Percentiles rank a stretch among this genome's conserved stretches.
phyloP scores from a whole-genome alignment of 2,797 vertebrate genomes.

The Periophthalmus magnuspinnatus region DNA sequence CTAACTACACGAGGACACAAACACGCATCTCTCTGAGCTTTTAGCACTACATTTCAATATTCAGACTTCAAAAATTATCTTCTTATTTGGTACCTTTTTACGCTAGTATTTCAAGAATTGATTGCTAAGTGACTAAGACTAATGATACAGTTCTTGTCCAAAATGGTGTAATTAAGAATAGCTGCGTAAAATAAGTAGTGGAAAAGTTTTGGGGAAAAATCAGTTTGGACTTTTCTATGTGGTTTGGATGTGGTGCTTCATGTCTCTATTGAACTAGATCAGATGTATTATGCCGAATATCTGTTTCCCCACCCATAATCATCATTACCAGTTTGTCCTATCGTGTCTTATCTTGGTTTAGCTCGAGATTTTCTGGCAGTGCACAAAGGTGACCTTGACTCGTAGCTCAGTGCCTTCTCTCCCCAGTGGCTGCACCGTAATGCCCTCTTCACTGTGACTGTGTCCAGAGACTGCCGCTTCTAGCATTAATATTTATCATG shows the following conservation, averaged over 20 bases:
- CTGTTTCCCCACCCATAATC: not conserved
- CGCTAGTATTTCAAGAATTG: not conserved
- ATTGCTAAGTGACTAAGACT: too few relatives aligned
- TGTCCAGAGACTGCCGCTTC: slow-evolving; percentile 16
- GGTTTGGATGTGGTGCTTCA: too few relatives aligned
- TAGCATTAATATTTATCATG: slow-evolving; percentile 52
- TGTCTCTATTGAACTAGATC: not conserved
- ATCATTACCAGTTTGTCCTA: not conserved
- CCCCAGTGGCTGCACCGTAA: slow-evolving; percentile 38
- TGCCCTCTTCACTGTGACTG: slow-evolving; percentile 34
- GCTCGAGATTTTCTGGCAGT: slow-evolving; percentile 1
- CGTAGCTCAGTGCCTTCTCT: slow-evolving; percentile 22
- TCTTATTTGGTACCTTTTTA: too few relatives aligned
- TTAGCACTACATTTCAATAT: slow-evolving; percentile 9
- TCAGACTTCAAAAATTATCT: not conserved
- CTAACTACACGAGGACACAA: slow-evolving; percentile 21
- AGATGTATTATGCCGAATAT: not conserved
- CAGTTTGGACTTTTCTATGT: too few relatives aligned
- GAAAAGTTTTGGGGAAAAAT: too few relatives aligned
- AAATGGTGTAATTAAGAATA: too few relatives aligned
- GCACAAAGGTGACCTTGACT: slow-evolving; percentile 50
- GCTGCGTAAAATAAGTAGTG: too few relatives aligned
- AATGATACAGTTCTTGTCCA: too few relatives aligned
- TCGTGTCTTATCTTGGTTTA: slow-evolving; percentile 1
- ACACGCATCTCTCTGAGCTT: slow-evolving; percentile 17